phyloP scores from a whole-genome alignment of 2,113 vertebrate genomes.

The Sciurus niger region DNA sequence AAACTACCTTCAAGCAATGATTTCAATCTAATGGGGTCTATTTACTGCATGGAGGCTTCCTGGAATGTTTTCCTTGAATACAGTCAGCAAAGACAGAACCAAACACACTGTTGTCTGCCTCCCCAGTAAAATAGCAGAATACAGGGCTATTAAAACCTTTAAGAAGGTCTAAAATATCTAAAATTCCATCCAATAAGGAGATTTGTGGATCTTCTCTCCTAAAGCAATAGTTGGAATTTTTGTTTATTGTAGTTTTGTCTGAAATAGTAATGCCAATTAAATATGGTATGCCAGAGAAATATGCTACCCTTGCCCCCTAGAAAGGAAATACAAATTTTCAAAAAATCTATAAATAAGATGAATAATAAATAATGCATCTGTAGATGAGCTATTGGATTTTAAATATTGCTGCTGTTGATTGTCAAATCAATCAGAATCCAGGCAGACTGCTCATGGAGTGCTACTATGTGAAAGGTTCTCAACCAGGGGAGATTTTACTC shows the following conservation, averaged over 20 bases:
- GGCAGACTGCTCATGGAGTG: neutral
- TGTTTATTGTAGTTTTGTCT: slow-evolving; percentile 14
- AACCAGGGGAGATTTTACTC: neutral
- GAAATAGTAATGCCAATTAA: neutral
- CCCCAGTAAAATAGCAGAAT: neutral
- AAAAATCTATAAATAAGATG: slow-evolving; percentile 50
- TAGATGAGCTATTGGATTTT: neutral
- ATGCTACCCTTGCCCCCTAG: neutral
- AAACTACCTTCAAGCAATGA: neutral
- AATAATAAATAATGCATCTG: neutral
- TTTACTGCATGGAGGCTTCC: neutral
- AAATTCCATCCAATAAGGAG: neutral
- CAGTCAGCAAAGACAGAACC: accelerated
- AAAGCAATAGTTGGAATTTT: neutral
- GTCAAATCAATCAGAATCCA: slow-evolving; percentile 44
- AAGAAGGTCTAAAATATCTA: neutral
- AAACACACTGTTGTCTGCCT: neutral
- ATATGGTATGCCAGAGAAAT: neutral
- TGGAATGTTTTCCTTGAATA: neutral
- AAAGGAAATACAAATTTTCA: neutral
- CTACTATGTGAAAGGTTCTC: neutral
- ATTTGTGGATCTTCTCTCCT: neutral
- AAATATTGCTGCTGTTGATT: slow-evolving; percentile 18
- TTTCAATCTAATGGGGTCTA: neutral
- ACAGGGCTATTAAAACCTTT: neutral